These are phyloP conservation scores for Tapera naevia DNA, from an alignment of 2,797 vertebrate species.

Conservation along the genomic window DNA sequence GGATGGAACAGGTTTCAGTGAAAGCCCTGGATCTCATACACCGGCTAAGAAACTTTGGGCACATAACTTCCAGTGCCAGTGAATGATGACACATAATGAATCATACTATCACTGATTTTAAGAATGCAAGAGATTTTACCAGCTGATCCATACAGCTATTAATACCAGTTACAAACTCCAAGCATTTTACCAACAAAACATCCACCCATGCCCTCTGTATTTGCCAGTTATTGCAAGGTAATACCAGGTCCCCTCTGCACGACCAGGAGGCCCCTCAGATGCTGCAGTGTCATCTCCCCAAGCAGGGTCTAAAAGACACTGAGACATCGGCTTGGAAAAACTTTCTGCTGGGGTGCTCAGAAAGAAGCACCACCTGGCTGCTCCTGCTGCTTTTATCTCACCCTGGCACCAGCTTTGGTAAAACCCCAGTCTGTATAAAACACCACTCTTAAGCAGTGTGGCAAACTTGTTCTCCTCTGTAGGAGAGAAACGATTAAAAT, in stretches of 20 bases:
- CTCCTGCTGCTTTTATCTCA: background rate
- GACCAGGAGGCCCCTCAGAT: background rate
- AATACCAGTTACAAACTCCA: slow-evolving; percentile 11
- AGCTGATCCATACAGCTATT: background rate
- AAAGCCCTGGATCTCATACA: background rate
- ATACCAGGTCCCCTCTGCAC: background rate
- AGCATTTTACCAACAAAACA: background rate
- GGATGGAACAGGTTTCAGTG: background rate
- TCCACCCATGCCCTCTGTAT: background rate
- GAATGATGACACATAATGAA: background rate
- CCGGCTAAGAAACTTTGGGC: background rate
- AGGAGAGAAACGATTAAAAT: background rate
- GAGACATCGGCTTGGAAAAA: background rate
- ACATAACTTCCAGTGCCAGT: background rate
- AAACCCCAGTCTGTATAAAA: background rate
- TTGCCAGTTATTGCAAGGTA: background rate
- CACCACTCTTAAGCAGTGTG: background rate
- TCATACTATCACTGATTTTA: background rate
- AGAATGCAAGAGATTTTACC: slow-evolving; percentile 26
- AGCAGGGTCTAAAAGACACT: background rate
- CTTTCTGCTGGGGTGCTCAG: background rate
- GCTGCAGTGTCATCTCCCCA: background rate
- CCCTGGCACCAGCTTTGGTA: background rate
- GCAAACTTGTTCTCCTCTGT: background rate
- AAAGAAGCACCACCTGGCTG: background rate